A percentile compares a stretch with the other conserved stretches of the same genome.
Evolutionary conservation across 2,797 vertebrate genomes (phyloP).

Genomic region (Gambelia wislizenii): DNA sequence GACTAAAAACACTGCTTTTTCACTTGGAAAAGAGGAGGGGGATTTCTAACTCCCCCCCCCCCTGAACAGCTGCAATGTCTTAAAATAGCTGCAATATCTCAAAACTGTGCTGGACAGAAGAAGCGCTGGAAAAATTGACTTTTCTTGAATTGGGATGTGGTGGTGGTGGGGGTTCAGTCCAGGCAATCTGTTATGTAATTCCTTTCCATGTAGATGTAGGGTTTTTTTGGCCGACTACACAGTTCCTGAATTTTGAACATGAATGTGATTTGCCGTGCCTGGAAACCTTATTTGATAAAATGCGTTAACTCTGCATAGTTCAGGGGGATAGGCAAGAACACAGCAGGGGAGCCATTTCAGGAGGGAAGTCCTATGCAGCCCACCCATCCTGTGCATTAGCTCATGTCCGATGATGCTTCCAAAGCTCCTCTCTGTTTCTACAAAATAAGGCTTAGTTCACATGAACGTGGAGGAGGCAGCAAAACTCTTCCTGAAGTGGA

Average conservation of each 20-base stretch:
- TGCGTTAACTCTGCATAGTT: constrained; percentile 1
- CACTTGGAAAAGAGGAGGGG: not conserved
- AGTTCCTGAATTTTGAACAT: constrained; percentile 25
- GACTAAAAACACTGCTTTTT: not conserved
- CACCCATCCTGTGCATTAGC: not conserved
- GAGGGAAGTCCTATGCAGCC: not conserved
- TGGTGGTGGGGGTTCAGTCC: not conserved
- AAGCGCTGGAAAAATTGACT: not conserved
- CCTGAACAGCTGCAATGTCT: not conserved
- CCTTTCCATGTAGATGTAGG: not conserved
- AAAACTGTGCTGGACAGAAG: not conserved
- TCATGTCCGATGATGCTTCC: not conserved
- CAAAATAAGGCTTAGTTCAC: not conserved
- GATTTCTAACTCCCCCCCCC: not conserved
- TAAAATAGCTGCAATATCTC: not conserved
- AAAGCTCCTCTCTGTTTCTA: not conserved
- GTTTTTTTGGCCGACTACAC: constrained; percentile 6
- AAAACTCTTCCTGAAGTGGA: not conserved
- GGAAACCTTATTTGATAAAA: constrained; percentile 29
- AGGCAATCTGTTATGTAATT: constrained; percentile 21
- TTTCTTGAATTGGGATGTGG: not conserved
- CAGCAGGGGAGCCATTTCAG: not conserved
- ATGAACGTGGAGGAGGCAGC: not conserved
- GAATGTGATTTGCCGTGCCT: constrained; percentile 35
- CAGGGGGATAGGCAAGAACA: constrained; percentile 5